Evolutionary conservation across 2,113 vertebrate genomes (phyloP).

Genomic region (Alligator sinensis): DNA sequence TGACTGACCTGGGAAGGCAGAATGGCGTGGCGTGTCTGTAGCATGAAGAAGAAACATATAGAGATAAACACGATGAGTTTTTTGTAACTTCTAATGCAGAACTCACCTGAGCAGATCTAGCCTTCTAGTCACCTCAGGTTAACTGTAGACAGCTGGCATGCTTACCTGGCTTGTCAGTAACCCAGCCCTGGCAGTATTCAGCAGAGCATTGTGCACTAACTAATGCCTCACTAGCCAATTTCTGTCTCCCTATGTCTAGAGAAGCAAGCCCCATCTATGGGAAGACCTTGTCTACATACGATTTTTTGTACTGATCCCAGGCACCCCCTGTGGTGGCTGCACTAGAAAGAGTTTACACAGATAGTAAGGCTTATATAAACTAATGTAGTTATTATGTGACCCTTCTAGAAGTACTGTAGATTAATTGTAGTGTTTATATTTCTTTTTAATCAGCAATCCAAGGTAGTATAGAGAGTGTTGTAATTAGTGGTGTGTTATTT

Average conservation of each 20-base stretch:
- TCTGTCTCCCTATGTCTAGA: slow-evolving; percentile 13
- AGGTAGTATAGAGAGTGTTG: slow-evolving; percentile 80
- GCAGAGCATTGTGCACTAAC: neutral
- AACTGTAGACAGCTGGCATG: neutral
- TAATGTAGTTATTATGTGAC: slow-evolving; percentile 62
- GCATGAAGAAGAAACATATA: neutral
- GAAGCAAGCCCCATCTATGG: slow-evolving; percentile 9
- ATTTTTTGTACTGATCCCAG: neutral
- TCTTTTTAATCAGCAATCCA: slow-evolving; percentile 74
- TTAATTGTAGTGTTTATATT: slow-evolving; percentile 74
- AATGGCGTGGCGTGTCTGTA: neutral
- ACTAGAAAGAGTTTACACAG: slow-evolving; percentile 50
- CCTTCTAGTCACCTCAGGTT: neutral
- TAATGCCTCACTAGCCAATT: neutral
- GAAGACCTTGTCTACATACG: neutral
- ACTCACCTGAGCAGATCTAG: slow-evolving; percentile 21
- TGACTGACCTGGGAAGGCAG: neutral
- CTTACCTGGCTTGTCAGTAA: neutral
- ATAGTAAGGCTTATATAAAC: slow-evolving; percentile 40
- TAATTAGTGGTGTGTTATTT: slow-evolving; percentile 82
- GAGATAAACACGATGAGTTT: neutral
- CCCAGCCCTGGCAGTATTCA: neutral
- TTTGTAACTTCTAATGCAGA: slow-evolving; percentile 47
- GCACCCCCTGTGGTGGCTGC: slow-evolving; percentile 31
- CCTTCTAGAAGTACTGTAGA: slow-evolving; percentile 65